A percentile compares a stretch with the other conserved stretches of the same genome.
Conservation (phyloP, 2,888 invertebrate species). For the Encarsia formosa region DNA sequence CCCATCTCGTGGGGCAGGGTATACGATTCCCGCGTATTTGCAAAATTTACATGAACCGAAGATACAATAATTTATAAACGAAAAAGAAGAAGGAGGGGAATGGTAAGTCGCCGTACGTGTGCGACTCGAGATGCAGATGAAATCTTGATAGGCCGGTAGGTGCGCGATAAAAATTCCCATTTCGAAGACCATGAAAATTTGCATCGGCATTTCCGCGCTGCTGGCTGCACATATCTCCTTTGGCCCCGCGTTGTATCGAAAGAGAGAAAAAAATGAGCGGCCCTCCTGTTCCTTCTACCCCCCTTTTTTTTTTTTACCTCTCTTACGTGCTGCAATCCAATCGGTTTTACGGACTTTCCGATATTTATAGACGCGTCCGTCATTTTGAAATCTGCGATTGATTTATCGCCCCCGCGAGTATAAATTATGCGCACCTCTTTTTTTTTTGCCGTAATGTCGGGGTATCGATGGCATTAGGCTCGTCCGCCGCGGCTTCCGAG, state of each 20-base stretch:
- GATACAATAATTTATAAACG: too few relatives aligned
- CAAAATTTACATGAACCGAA: too few relatives aligned
- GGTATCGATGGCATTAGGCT: too few relatives aligned
- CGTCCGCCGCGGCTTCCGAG: too few relatives aligned
- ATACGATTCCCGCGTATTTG: too few relatives aligned
- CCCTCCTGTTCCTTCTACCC: slow-evolving; percentile 3
- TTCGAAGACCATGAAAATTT: slow-evolving; percentile 26
- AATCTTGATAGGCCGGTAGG: slow-evolving; percentile 22
- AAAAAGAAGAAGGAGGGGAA: too few relatives aligned
- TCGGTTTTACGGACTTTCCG: slow-evolving; percentile 24
- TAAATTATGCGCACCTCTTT: slow-evolving; percentile 14
- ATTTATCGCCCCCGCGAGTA: slow-evolving; percentile 20
- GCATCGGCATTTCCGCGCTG: slow-evolving; percentile 10
- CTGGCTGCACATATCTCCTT: too few relatives aligned
- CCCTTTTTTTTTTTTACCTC: neutral
- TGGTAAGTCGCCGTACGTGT: too few relatives aligned
- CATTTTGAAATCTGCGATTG: slow-evolving; percentile 21
- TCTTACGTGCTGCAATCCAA: slow-evolving; percentile 9
- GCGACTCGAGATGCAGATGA: slow-evolving; percentile 13
- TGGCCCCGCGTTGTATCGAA: neutral
- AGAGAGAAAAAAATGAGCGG: slow-evolving; percentile 12
- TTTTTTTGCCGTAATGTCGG: neutral
- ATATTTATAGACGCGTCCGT: slow-evolving; percentile 22
- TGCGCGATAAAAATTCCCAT: slow-evolving; percentile 26
- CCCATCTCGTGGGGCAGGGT: too few relatives aligned